Evolutionary conservation across 1,140 invertebrate species (phyloP).

Genomic region (Ctenoplectra terminalis): DNA sequence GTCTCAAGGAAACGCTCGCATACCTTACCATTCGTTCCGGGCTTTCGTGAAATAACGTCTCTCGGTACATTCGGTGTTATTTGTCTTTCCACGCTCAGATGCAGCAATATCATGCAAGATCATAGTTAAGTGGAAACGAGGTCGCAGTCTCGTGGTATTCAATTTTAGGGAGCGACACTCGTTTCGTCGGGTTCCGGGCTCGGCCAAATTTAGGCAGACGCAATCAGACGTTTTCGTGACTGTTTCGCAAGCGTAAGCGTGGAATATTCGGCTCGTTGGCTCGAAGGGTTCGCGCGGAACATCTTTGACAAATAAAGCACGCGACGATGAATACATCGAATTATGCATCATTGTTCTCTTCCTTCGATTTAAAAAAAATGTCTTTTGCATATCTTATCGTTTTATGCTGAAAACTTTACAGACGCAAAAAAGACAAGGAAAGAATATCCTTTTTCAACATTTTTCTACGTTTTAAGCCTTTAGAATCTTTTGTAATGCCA

Average conservation of each 20-base stretch:
- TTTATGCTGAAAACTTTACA: background rate
- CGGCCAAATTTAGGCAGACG: slow-evolving; percentile 41
- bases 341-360: background rate
- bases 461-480: background rate
- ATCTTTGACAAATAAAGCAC: slow-evolving; percentile 24
- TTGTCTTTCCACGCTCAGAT: slow-evolving; percentile 57
- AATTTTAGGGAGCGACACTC: slow-evolving; percentile 49
- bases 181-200: slow-evolving; percentile 32
- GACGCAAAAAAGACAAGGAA: background rate
- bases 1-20: too few relatives aligned
- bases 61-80: slow-evolving; percentile 48
- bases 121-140: slow-evolving; percentile 62
- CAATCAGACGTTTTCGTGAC: slow-evolving; percentile 18
- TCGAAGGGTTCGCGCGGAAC: slow-evolving; percentile 3
- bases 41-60: slow-evolving; percentile 52
- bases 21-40: background rate
- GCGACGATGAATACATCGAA: background rate
- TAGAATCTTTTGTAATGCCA: background rate
- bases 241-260: slow-evolving; percentile 21
- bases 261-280: background rate
- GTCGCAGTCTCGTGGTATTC: slow-evolving; percentile 35
- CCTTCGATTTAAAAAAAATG: background rate
- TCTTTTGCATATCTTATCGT: too few relatives aligned
- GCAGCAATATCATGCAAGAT: slow-evolving; percentile 62
- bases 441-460: background rate